Conservation (phyloP, 2,113 vertebrate species). For the Tapirus terrestris region DNA sequence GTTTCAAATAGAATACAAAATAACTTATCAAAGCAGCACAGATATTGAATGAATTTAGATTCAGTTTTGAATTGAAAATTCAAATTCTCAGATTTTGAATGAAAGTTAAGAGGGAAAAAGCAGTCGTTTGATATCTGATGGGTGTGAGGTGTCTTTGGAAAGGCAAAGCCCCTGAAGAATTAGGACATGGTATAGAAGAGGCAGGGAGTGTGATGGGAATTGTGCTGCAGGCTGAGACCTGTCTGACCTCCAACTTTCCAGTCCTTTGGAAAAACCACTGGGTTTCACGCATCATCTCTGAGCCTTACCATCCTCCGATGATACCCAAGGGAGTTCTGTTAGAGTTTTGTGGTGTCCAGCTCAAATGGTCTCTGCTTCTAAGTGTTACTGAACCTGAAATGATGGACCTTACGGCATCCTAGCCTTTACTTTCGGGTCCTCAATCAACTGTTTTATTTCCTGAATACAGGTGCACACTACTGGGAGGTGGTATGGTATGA, state of each 20-base stretch:
- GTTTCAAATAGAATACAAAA: neutral
- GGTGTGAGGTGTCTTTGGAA: neutral
- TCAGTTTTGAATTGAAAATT: too few species aligned
- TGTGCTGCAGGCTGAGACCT: neutral
- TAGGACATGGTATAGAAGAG: neutral
- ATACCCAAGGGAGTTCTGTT: neutral
- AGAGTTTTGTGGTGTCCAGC: neutral
- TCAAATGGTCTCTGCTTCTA: neutral
- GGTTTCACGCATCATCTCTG: neutral
- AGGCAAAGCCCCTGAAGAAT: neutral
- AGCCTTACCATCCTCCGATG: neutral
- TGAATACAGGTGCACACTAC: neutral
- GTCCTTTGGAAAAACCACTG: neutral
- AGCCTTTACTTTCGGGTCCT: neutral
- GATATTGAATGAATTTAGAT: neutral
- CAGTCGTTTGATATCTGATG: neutral
- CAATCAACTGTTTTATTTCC: neutral
- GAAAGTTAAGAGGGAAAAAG: neutral
- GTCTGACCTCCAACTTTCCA: neutral
- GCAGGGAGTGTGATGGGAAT: neutral
- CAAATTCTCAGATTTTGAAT: neutral
- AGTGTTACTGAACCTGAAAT: neutral
- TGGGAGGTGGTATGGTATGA: neutral
- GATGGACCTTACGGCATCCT: neutral
- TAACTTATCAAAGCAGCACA: neutral